Evolutionary conservation across 2,113 vertebrate species (phyloP).

Genomic region (Chauna torquata): DNA sequence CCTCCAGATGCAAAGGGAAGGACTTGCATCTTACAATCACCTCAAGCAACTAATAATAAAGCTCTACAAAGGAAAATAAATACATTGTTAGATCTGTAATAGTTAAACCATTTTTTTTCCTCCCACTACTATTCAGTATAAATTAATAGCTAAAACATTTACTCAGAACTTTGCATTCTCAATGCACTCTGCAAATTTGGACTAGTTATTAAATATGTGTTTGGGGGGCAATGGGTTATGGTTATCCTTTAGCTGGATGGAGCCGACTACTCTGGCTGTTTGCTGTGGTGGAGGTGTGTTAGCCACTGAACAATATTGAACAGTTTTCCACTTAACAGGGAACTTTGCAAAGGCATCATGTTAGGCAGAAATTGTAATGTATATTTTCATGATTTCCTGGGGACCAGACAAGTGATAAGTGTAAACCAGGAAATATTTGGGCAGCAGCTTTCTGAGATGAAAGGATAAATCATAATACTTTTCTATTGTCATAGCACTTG

Average conservation of each 20-base stretch:
- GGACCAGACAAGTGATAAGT: neutral
- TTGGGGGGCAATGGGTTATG: neutral
- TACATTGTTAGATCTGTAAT: neutral
- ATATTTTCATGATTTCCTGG: neutral
- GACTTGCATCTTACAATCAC: neutral
- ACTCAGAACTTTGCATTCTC: neutral
- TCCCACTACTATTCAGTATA: neutral
- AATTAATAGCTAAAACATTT: neutral
- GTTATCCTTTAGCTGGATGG: neutral
- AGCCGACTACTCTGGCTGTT: neutral
- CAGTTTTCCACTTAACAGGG: neutral
- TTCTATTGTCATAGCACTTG: neutral
- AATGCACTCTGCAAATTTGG: neutral
- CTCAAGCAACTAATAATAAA: neutral
- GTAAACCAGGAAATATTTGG: neutral
- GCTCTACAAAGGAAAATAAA: neutral
- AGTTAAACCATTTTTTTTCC: neutral
- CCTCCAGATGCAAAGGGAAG: neutral
- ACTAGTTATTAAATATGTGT: neutral
- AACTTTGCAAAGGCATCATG: neutral
- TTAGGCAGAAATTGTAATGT: neutral
- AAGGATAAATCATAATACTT: neutral
- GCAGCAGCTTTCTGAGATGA: neutral
- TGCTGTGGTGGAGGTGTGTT: neutral
- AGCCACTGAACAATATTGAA: neutral